Base-by-base conservation (phyloP, 2,113 vertebrate species). In the Dasyprocta punctata region DNA sequence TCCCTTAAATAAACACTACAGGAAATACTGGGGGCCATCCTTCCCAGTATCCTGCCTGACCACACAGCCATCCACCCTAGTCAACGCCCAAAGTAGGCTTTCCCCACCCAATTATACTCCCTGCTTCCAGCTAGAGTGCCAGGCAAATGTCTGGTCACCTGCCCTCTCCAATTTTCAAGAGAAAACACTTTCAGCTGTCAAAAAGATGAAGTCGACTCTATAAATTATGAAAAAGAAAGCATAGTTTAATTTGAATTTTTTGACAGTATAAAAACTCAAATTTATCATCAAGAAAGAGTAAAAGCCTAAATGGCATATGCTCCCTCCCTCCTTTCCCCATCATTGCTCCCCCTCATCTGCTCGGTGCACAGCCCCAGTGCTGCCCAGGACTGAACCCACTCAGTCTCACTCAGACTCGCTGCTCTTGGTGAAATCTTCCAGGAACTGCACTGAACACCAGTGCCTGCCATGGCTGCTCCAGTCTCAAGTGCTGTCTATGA, bases 381-480 rank as follows among this genome's bases (percentile, higher is more conserved):
- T 73, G 54, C 36, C 38, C 33, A 0, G 52, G 41, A 52, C 20
- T 4, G 0, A 38, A 3, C 20, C 10, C 44, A 33, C 3, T 8
- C 69, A n/a, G n/a, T n/a, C n/a, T n/a, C n/a, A n/a, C n/a, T 61
- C 54, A 24, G 49, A 90, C 5, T 38, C n/a, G 26, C 5, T 0
- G 30, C 71, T 80, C 9, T 41, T 6, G 28, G 38, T 17, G 33
- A 26, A 33, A 52, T 30, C 36, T 73, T 17, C 69, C 33, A 14
- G 61, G 2, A 78, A 58, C 10, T 9, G 28, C 20, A 8, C 86
- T 36, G 28, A 33, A 36, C 60, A 28, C 17, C 19, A 49, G 52
- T n/a, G 67, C 17, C 14, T 4, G 7, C 26, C 30, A 0, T 41
- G 33, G 82, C 38, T 36, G 36, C 19, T 60, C 44, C 20, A 4